A percentile compares a stretch with the other conserved stretches of the same genome.
phyloP scores from a whole-genome alignment of 2,797 vertebrate species.

The Threskiornis aethiopicus region DNA sequence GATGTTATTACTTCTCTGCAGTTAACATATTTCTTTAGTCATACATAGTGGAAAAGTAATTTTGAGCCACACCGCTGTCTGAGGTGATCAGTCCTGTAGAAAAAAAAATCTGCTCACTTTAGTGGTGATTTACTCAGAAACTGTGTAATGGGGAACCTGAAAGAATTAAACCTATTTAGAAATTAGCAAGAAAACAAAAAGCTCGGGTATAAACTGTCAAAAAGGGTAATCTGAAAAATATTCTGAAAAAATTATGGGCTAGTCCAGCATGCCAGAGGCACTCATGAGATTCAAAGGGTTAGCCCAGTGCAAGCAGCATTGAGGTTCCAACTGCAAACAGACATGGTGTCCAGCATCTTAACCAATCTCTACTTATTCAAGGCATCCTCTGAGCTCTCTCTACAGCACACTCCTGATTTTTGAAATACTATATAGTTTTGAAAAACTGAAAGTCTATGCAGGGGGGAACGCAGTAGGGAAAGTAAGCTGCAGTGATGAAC shows the following conservation, averaged over 20 bases:
- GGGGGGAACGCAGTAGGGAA: not conserved
- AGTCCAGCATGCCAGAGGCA: not conserved
- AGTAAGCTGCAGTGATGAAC: not conserved
- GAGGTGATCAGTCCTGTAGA: not conserved
- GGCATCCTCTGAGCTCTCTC: fast-evolving
- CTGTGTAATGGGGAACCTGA: not conserved
- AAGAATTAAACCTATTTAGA: not conserved
- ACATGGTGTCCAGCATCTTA: not conserved
- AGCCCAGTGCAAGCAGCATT: not conserved
- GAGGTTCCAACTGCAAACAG: fast-evolving
- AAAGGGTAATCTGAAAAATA: not conserved
- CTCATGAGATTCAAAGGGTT: not conserved
- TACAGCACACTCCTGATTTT: not conserved
- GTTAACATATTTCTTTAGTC: not conserved
- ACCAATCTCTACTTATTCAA: not conserved
- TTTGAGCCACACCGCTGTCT: not conserved
- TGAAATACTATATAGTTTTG: not conserved
- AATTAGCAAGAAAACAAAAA: not conserved
- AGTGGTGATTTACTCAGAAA: not conserved
- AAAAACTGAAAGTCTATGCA: not conserved
- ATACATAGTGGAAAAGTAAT: not conserved
- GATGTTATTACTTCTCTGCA: not conserved
- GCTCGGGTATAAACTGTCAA: not conserved
- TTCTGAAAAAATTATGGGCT: not conserved
- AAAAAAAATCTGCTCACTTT: not conserved